These are phyloP conservation scores for Anthophora plumipes DNA, from an alignment of 2,888 invertebrate genomes.

Conservation along the genomic window DNA sequence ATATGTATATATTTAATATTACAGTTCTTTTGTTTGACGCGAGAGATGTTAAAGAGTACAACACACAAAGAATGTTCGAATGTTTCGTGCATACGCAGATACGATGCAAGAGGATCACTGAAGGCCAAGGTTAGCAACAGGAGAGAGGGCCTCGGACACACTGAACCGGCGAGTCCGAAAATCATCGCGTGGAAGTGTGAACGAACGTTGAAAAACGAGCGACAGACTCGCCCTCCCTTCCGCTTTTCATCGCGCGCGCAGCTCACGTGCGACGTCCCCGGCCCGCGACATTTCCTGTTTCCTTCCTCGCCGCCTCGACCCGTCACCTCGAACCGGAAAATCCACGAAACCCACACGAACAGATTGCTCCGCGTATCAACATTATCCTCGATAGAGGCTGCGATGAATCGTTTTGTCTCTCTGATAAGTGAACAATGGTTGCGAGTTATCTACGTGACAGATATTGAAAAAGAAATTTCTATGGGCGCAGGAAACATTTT, in stretches of 20 bases:
- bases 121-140: background rate
- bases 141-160: background rate
- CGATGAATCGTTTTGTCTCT: constrained; percentile 22
- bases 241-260: constrained; percentile 69
- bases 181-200: constrained; percentile 55
- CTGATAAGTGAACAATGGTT: background rate
- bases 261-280: constrained; percentile 69
- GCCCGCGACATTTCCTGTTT: constrained; percentile 70
- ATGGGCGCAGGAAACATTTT: background rate
- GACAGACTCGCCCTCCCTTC: constrained; percentile 59
- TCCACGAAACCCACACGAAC: constrained; percentile 65
- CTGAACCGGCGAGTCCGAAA: constrained; percentile 34
- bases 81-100: too few species aligned
- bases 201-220: constrained; percentile 63
- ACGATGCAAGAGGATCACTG: background rate
- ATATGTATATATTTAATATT: background rate
- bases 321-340: constrained; percentile 74
- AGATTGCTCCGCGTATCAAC: constrained; percentile 44
- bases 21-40: too few species aligned
- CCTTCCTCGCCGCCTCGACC: constrained; percentile 60
- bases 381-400: constrained; percentile 52
- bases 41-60: too few species aligned
- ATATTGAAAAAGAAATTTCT: background rate
- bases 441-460: background rate
- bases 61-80: too few species aligned